Conservation (phyloP, 2,888 invertebrate genomes). For the Athalia cordata region DNA sequence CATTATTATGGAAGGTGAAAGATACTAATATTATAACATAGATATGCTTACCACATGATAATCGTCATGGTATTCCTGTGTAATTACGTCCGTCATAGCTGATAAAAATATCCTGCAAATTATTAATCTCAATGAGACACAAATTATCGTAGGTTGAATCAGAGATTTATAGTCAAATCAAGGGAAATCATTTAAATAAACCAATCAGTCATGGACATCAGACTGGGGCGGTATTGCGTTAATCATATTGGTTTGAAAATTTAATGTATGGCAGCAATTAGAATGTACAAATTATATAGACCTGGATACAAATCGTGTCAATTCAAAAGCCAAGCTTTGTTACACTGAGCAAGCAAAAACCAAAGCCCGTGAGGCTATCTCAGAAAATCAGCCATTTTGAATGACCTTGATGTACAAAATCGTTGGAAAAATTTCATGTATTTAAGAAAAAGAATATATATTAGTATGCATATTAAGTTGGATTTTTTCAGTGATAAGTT, state of each 20-base stretch:
- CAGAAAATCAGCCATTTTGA: conserved; percentile 20
- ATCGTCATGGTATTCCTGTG: neutral
- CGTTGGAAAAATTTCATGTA: too few species aligned
- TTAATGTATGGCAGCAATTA: neutral
- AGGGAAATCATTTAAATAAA: conserved; percentile 54
- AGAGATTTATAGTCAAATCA: neutral
- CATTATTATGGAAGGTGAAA: too few species aligned
- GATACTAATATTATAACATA: too few species aligned
- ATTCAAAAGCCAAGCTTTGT: neutral
- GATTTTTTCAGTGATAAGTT: too few species aligned
- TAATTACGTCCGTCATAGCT: neutral
- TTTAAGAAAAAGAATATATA: too few species aligned
- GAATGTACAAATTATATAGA: neutral
- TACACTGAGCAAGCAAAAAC: neutral
- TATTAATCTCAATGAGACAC: neutral
- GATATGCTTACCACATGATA: too few species aligned
- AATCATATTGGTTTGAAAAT: conserved; percentile 56
- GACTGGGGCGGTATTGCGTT: conserved; percentile 67
- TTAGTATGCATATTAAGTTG: too few species aligned
- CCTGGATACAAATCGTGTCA: too few species aligned
- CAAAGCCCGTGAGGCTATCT: neutral
- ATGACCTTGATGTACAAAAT: neutral
- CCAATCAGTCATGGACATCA: conserved; percentile 66
- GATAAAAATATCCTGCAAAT: neutral
- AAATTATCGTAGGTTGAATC: neutral